These are phyloP conservation scores for Drosophila meridionalis DNA, from an alignment of 2,888 invertebrate species.

Conservation along the genomic window DNA sequence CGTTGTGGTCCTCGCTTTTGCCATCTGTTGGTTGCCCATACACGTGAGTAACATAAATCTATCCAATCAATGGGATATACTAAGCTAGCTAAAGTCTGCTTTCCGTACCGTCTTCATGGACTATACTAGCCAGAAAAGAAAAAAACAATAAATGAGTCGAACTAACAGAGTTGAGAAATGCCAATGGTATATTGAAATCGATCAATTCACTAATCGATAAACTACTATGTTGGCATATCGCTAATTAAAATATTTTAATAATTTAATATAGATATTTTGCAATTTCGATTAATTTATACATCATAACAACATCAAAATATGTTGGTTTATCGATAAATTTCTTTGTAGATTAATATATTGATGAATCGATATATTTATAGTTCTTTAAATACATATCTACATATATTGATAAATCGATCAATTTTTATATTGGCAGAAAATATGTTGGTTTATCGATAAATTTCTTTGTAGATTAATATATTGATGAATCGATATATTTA, in stretches of 20 bases:
- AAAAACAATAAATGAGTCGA: neutral
- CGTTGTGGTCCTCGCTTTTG: conserved; percentile 95
- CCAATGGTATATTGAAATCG: neutral
- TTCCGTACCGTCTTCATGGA: neutral
- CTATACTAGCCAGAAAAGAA: neutral
- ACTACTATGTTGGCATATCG: too few relatives aligned
- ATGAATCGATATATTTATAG: neutral
- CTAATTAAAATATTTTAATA: too few relatives aligned
- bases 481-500: neutral
- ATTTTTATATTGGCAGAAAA: neutral
- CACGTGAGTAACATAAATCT: conserved; percentile 87
- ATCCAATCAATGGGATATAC: neutral
- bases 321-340: too few relatives aligned
- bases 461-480: too few relatives aligned
- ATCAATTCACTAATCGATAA: too few relatives aligned
- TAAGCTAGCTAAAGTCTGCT: neutral
- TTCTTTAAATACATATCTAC: too few relatives aligned
- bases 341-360: too few relatives aligned
- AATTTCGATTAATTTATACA: too few relatives aligned
- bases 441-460: too few relatives aligned
- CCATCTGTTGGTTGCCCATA: conserved; percentile 97
- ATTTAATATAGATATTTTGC: too few relatives aligned
- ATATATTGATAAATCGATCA: too few relatives aligned
- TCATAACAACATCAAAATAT: too few relatives aligned
- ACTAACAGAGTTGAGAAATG: neutral